Conservation (phyloP, 2,113 vertebrate genomes). For the Addax nasomaculatus region DNA sequence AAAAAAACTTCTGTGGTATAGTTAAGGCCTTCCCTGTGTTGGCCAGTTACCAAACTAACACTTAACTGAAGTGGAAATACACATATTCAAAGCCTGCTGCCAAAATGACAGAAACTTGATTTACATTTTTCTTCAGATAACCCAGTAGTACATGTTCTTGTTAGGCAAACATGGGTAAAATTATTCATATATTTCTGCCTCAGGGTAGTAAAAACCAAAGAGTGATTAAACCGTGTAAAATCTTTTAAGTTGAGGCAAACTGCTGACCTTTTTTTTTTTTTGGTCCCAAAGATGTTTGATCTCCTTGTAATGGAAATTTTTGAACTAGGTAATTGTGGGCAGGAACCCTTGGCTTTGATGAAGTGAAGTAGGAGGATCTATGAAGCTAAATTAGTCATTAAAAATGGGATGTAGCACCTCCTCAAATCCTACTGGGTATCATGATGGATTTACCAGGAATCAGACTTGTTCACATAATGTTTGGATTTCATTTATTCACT, state of each 20-base stretch:
- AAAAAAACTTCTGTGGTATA: not conserved
- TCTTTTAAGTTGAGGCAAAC: not conserved
- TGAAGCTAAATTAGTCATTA: not conserved
- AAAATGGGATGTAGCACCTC: not conserved
- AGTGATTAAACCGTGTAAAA: not conserved
- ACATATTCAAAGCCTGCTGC: not conserved
- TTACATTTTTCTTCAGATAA: constrained; percentile 20
- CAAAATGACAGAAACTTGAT: constrained; percentile 10
- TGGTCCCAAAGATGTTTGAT: not conserved
- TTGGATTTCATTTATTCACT: not conserved
- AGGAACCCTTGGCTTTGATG: not conserved
- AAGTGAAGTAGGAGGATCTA: not conserved
- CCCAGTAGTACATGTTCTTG: not conserved
- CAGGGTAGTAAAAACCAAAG: not conserved
- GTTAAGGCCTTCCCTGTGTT: not conserved
- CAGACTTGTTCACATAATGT: not conserved
- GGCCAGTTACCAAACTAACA: not conserved
- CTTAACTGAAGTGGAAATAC: not conserved
- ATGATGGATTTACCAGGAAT: not conserved
- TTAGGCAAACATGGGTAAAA: constrained; percentile 20
- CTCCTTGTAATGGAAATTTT: not conserved
- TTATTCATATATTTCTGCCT: constrained; percentile 41
- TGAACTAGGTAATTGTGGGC: not conserved
- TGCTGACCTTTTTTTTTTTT: not conserved
- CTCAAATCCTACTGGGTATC: not conserved